Conservation (phyloP, 2,888 invertebrate species). For the Taenaris catops region DNA sequence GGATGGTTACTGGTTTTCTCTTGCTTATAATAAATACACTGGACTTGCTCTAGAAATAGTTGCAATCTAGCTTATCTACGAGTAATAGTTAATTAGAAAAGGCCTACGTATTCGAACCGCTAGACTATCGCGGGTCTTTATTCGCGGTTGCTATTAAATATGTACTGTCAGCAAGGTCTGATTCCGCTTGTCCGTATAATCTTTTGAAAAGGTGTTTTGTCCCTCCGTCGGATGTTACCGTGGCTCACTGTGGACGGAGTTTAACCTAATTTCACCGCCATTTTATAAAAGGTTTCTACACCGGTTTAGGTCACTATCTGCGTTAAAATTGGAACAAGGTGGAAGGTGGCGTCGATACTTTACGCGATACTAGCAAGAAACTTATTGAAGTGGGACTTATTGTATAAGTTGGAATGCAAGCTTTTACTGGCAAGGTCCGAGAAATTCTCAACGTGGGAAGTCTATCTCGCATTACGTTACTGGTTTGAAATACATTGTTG, state of each 20-base stretch:
- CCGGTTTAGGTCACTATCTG: conserved; percentile 31
- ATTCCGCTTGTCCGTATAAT: conserved; percentile 22
- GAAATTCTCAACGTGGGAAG: no score
- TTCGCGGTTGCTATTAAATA: no score
- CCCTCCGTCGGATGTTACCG: conserved; percentile 24
- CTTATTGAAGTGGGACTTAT: conserved; percentile 3
- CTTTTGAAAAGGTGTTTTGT: conserved; percentile 27
- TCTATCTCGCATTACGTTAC: no score
- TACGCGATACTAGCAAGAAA: conserved; percentile 13
- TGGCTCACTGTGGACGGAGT: conserved; percentile 30
- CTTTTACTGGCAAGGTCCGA: no score
- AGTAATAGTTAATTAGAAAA: no score
- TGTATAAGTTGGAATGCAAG: conserved; percentile 1
- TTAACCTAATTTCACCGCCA: conserved; percentile 56
- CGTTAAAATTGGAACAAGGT: conserved; percentile 34
- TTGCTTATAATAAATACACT: no score
- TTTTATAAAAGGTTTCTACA: conserved; percentile 34
- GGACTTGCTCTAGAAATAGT: no score
- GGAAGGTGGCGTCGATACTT: conserved; percentile 19
- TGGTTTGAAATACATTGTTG: no score
- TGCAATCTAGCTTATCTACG: no score
- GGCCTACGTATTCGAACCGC: no score
- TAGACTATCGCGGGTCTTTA: no score
- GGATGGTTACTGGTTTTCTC: no score
- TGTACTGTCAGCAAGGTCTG: conserved; percentile 7